Base-by-base conservation (phyloP, 2,113 vertebrate species). In the Dasyornis broadbenti region DNA sequence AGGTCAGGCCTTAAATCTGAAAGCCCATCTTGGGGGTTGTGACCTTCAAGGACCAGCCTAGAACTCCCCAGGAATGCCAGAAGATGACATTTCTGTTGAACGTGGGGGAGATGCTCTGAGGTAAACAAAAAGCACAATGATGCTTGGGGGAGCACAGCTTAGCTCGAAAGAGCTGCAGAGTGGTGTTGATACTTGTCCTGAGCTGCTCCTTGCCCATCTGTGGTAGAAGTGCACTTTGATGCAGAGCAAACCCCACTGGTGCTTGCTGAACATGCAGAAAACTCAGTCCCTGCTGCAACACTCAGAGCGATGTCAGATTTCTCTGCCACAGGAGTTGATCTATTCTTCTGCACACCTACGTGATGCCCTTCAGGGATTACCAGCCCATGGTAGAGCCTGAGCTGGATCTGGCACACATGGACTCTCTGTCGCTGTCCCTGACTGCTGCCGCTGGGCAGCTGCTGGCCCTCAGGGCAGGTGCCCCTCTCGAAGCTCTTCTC, bases 401-500 rank as follows among this genome's bases (percentile, higher is more conserved):
- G 40, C 54, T 73, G 60, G 64, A 39, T 86, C 44, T 78, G 83
- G 30, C 27, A 28, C 9, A 37, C 44, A 33, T 13, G 20, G 5
- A 6, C 7, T 15, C 35, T 59, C n/a, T 83, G 31, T 47, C 26
- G 18, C 33, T 56, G 27, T 56, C 31, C 10, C 39, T 60, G 44
- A 33, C n/a, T 83, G 42, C 50, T 4, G 5, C 37, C 64, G 28
- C 23, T 64, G 50, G 18, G 42, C 1, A 8, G 37, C 75, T 96
- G 42, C 42, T 86, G 71, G 20, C 12, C 33, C 35, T n/a, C 14
- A 11, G 56, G 53, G 22, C 15, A 49, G 44, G 5, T 50, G 35
- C 3, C 2, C 13, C 39, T 30, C 15, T 31, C 0, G 0, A 30
- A 68, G 4, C 26, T 80, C 9, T 13, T 56, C 8, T 81, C 28